Base-by-base conservation (phyloP, 1,140 invertebrate species). In the Drosophila nikananu region DNA sequence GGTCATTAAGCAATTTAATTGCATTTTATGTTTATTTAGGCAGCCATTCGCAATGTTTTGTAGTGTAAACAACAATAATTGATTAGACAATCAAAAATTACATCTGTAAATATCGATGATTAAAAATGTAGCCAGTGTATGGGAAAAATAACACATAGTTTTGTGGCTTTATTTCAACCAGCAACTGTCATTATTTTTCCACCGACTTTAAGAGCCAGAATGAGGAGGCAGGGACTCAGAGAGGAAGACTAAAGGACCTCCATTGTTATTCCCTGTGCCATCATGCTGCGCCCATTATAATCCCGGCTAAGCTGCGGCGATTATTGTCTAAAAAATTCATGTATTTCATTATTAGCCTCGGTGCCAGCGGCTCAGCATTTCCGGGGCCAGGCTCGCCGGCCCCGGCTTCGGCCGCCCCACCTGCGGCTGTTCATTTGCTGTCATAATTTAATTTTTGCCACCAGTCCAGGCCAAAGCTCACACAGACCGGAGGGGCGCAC, bases 321-420 rank as follows among this genome's bases (percentile, higher is more conserved):
- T 89, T 89, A 89, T 89, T 89, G 84, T 89, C 84, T 90, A 79
- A 89, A 89, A 89, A 84, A 89, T 89, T 89, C 84, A 89, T 89
- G 86, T 89, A 90, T 89, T 90, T 89, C 84, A 89, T 89, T 90
- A 90, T 90, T 90, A 90, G 81, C 63, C 76, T 30, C 61, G 39
- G 55, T 63, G 62, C 76, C 81, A 51, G 51, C 42, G 66, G 66
- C 78, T 65, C 66, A 65, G 74, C 52, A 64, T 79, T 72, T 89
- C 86, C 84, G 84, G 80, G 84, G 77, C 59, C 62, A 61, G 58
- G 58, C 63, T 58, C 66, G 7, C 32, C 32, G 32, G 32, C 10
- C 10, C 32, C 32, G 32, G 32, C 12, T 32, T 27, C 49, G 25
- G 32, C 58, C 27, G 30, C 63, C 61, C 78, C 72, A 74, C 68